Base-by-base conservation (phyloP, 2,113 vertebrate genomes). In the Gavia stellata region DNA sequence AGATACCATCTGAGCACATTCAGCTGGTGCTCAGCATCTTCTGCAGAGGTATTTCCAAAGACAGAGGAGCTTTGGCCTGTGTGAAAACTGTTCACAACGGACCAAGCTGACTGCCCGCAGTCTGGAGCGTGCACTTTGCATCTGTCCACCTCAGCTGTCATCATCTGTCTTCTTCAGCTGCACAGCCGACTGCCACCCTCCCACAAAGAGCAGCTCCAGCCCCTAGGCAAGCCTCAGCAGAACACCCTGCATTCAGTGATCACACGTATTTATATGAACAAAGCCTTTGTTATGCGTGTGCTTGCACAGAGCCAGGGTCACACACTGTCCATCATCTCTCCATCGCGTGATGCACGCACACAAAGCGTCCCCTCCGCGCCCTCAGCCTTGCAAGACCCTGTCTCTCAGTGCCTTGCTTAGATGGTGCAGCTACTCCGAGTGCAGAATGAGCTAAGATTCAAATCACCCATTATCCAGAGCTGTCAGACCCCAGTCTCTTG, bases 301-400 rank as follows among this genome's bases (percentile, higher is more conserved):
- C 36, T 29, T 15, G 44, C 72, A 12, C 9, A 6, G 38, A 44
- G 85, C 68, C 71, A 34, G 83, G 42, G 45, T 14, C 33, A 17
- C 55, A 44, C 19, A 4, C 7, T 23, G 58, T 6, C 58, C 67
- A 12, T 33, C 77, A 17, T 2, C 21, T 14, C 81, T 38, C 53
- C 47, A 42, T n/a, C 3, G 4, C 1, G 6, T 12, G 42, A 88
- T 1, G 6, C 7, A 4, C 0, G 1, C 2, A 42, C 49, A n/a
- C 78, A 65, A 38, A 77, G 68, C 40, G 24, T 5, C 55, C 47
- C 77, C 81, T 49, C 45, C 11, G 34, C 2, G 1, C 17, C 26
- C 31, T 9, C 31, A 45, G 87, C 56, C 70, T 29, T 17, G 4
- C 12, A 7, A 55, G 62, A 33, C 42, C 42, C 56, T 2, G 9